phyloP scores from a whole-genome alignment of 2,888 invertebrate genomes.

The Cheilosia variabilis region DNA sequence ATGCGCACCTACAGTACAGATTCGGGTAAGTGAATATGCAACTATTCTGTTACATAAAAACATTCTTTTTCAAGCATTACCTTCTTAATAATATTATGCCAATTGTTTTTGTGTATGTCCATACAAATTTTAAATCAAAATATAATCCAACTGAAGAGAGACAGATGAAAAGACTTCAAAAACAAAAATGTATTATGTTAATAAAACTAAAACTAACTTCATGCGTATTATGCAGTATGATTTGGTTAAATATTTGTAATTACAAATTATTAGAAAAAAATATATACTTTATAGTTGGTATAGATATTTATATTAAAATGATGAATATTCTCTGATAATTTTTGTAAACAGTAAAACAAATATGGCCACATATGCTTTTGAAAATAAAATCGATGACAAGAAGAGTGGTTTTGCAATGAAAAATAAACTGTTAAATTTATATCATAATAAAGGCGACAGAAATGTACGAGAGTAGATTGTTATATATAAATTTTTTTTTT shows the following conservation, averaged over 20 bases:
- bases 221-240: slow-evolving; percentile 45
- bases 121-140: not conserved
- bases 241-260: slow-evolving; percentile 74
- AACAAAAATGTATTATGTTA: not conserved
- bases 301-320: not conserved
- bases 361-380: slow-evolving; percentile 70
- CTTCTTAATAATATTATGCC: slow-evolving; percentile 60
- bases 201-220: slow-evolving; percentile 22
- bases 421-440: slow-evolving; percentile 12
- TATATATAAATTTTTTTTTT: slow-evolving; percentile 9
- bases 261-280: slow-evolving; percentile 76
- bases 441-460: slow-evolving; percentile 53
- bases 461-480: slow-evolving; percentile 43
- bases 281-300: slow-evolving; percentile 65
- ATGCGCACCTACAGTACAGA: no score
- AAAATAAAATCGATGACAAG: slow-evolving; percentile 57
- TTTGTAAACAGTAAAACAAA: slow-evolving; percentile 27
- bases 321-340: not conserved
- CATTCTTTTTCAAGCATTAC: slow-evolving; percentile 23
- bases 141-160: slow-evolving; percentile 8
- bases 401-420: slow-evolving; percentile 71
- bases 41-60: not conserved
- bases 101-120: slow-evolving; percentile 26
- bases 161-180: slow-evolving; percentile 8
- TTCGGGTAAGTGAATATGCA: not conserved